These are phyloP conservation scores for Mesoclemmys tuberculata DNA, from an alignment of 2,113 vertebrate species.

Conservation along the genomic window DNA sequence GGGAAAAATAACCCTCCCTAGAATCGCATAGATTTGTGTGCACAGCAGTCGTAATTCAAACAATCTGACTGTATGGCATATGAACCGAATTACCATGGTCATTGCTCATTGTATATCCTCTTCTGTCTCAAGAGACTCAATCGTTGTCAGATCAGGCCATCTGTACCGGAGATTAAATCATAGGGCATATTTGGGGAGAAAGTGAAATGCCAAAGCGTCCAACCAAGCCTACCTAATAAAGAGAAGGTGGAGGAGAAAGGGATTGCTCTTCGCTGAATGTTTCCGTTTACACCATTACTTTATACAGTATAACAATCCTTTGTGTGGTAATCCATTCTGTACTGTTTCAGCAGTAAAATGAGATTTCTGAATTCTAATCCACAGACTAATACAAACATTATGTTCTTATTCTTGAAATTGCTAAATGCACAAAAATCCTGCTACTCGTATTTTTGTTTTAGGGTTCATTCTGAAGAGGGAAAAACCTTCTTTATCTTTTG, in stretches of 20 bases:
- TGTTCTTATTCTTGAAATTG: constrained; percentile 11
- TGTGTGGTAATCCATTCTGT: not conserved
- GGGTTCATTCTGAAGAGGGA: not conserved
- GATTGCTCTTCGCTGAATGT: not conserved
- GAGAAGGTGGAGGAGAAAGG: not conserved
- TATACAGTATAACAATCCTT: not conserved
- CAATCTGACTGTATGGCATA: not conserved
- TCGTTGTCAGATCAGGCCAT: not conserved
- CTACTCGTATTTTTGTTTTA: constrained; percentile 1
- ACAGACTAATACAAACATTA: constrained; percentile 19
- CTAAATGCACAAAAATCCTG: constrained; percentile 10
- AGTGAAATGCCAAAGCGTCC: not conserved
- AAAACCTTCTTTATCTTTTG: not conserved
- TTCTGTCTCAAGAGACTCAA: not conserved
- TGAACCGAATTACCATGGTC: accelerated
- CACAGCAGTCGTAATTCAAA: not conserved
- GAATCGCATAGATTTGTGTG: not conserved
- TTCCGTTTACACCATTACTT: not conserved
- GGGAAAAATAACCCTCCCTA: not conserved
- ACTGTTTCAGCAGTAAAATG: accelerated
- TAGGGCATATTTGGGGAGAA: not conserved
- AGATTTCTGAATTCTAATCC: constrained; percentile 5
- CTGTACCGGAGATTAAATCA: not conserved
- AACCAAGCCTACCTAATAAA: not conserved
- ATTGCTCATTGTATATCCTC: not conserved